Percentiles rank a stretch among this genome's conserved stretches.
Evolutionary conservation across 2,888 invertebrate genomes (phyloP).

Genomic region (Latrodectus hesperus): DNA sequence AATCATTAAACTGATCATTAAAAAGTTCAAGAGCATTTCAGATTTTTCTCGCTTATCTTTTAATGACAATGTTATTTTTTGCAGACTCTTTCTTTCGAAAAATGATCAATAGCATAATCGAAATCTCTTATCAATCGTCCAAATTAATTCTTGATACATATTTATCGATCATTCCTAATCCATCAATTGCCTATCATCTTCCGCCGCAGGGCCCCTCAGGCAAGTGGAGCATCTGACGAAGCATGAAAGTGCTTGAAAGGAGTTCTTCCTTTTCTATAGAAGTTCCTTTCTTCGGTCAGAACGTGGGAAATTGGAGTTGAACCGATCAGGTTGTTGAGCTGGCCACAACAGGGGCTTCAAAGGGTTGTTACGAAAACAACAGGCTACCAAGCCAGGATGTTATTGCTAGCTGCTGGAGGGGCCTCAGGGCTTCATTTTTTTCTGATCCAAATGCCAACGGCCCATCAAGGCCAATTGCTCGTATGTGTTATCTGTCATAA

Average conservation of each 20-base stretch:
- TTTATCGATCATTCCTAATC: not conserved
- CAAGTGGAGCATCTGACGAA: not conserved
- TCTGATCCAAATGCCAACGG: conserved; percentile 32
- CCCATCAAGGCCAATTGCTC: conserved; percentile 36
- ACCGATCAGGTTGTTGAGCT: conserved; percentile 44
- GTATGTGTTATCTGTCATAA: conserved; percentile 18
- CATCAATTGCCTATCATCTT: too few species aligned
- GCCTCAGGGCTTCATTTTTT: not conserved
- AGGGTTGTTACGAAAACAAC: conserved; percentile 29
- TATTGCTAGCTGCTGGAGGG: conserved; percentile 38
- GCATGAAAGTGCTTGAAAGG: conserved; percentile 2
- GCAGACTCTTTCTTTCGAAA: too few species aligned
- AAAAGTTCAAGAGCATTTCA: too few species aligned
- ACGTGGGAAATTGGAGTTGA: conserved; percentile 48
- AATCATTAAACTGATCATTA: too few species aligned
- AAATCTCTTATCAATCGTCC: too few species aligned
- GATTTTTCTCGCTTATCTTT: too few species aligned
- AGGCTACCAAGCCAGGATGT: conserved; percentile 31
- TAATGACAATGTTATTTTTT: too few species aligned
- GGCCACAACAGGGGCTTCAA: conserved; percentile 7
- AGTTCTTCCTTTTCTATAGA: conserved; percentile 25
- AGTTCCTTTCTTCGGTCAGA: conserved; percentile 22
- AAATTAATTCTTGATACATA: too few species aligned
- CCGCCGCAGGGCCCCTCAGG: not conserved
- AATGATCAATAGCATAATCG: too few species aligned